Conservation (phyloP, 2,888 invertebrate species). For the Luperina testacea region DNA sequence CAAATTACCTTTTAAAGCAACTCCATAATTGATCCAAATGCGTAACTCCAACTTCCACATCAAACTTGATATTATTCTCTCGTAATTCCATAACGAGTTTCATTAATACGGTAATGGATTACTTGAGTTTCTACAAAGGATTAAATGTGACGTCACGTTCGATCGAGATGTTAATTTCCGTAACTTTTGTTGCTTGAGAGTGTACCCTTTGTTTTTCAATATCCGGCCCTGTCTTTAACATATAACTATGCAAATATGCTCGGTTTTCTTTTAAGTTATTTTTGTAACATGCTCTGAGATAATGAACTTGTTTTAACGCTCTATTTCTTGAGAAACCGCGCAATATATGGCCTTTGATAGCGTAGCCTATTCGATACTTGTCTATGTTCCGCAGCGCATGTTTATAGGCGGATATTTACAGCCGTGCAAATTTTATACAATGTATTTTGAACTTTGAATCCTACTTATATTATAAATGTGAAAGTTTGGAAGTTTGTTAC, state of each 20-base stretch:
- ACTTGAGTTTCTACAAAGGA: conserved; percentile 65
- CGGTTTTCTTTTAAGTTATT: conserved; percentile 38
- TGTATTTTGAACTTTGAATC: background rate
- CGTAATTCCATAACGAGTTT: conserved; percentile 67
- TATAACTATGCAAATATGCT: conserved; percentile 54
- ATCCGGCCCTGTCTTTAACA: conserved; percentile 57
- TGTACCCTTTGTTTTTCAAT: conserved; percentile 61
- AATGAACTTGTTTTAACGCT: conserved; percentile 17
- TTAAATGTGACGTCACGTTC: conserved; percentile 62
- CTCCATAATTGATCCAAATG: conserved; percentile 43
- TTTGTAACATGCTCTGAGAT: conserved; percentile 17
- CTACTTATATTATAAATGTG: too few relatives aligned
- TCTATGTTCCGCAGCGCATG: background rate
- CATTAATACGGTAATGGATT: conserved; percentile 65
- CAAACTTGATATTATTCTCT: conserved; percentile 49
- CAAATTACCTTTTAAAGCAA: conserved; percentile 50
- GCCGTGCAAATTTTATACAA: background rate
- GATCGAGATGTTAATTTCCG: conserved; percentile 73
- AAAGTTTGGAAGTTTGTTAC: too few relatives aligned
- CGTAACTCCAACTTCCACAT: conserved; percentile 51
- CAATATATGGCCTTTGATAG: background rate
- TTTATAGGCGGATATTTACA: conserved; percentile 12
- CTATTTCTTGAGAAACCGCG: conserved; percentile 6
- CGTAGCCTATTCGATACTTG: background rate
- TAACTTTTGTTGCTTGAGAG: conserved; percentile 63